Evolutionary conservation across 2,888 invertebrate genomes (phyloP).

Genomic region (Parnassius orleans): DNA sequence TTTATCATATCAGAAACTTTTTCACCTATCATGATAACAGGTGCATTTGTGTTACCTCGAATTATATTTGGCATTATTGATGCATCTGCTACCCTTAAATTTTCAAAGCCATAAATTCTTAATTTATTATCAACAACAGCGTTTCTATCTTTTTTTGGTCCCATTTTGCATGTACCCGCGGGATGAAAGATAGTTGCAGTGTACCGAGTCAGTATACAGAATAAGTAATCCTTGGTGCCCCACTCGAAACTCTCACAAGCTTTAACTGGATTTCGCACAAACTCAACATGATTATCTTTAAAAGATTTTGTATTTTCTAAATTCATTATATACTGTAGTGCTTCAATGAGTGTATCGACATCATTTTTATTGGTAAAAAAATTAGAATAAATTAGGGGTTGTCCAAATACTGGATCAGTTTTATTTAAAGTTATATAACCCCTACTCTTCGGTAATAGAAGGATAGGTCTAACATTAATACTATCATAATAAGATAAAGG

Average conservation of each 20-base stretch:
- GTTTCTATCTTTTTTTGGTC: conserved; percentile 55
- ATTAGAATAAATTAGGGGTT: conserved; percentile 86
- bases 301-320: conserved; percentile 81
- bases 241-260: conserved; percentile 78
- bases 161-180: conserved; percentile 67
- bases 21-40: conserved; percentile 92
- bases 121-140: conserved; percentile 60
- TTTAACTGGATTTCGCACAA: conserved; percentile 78
- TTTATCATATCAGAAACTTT: conserved; percentile 63
- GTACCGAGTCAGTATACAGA: conserved; percentile 83
- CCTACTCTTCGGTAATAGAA: conserved; percentile 82
- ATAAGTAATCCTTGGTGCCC: conserved; percentile 83
- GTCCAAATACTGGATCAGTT: conserved; percentile 84
- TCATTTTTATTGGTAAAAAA: conserved; percentile 83
- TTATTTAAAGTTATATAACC: conserved; percentile 82
- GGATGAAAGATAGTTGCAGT: conserved; percentile 78
- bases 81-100: conserved; percentile 87
- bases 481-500: conserved; percentile 83
- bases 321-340: conserved; percentile 78
- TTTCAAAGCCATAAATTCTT: conserved; percentile 55
- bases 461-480: conserved; percentile 82
- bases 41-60: conserved; percentile 91
- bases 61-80: conserved; percentile 91
- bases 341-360: conserved; percentile 80
- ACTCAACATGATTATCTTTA: conserved; percentile 71